Evolutionary conservation across 2,888 invertebrate species (phyloP), one percentile per base, ranked within the genome.

Genomic region (Peribatodes rhomboidaria): DNA sequence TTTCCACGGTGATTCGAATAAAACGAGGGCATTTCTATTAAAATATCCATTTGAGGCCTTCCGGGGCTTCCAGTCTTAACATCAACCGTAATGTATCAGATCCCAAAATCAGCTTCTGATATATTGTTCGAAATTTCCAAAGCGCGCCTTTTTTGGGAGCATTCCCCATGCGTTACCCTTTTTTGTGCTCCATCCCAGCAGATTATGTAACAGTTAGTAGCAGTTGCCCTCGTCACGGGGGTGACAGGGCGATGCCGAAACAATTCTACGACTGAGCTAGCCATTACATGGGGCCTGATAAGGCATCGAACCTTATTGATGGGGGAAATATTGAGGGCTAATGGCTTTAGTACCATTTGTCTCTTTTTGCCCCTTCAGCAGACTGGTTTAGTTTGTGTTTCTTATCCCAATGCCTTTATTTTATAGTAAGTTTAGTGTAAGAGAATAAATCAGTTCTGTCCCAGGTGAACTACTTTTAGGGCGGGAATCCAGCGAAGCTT

Each of bases 231-330:
- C 84, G 80, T 86, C 86, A 85, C 49, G 72, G 68, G 61, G 72
- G 80, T 82, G 86, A 85, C 86, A 84, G 82, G 73, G 77, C 79
- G 66, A 79, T 74, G 77, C 77, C 76, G 80, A 84, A 86, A 86
- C 85, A 85, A 85, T 84, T 79, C 80, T 73, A 70, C 72, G 73
- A 74, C 77, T 81, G 76, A 78, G 76, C 74, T 75, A 74, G 75
- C 78, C 82, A 82, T 85, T 85, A 83, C 80, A 77, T 80, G 78
- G 76, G 68, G 71, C 72, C 73, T 72, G 78, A 83, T 83, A 81
- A 80, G 73, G 74, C 73, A 73, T 67, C 73, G 59, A 65, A 68
- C 70, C 61, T 71, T 63, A 65, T 61, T 68, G 69, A 69, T 56
- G 67, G 54, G 41, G 37, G 35, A 60, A 31, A 39, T 55, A 54